phyloP scores from a whole-genome alignment of 2,113 vertebrate species.

The Atlantisia rogersi region DNA sequence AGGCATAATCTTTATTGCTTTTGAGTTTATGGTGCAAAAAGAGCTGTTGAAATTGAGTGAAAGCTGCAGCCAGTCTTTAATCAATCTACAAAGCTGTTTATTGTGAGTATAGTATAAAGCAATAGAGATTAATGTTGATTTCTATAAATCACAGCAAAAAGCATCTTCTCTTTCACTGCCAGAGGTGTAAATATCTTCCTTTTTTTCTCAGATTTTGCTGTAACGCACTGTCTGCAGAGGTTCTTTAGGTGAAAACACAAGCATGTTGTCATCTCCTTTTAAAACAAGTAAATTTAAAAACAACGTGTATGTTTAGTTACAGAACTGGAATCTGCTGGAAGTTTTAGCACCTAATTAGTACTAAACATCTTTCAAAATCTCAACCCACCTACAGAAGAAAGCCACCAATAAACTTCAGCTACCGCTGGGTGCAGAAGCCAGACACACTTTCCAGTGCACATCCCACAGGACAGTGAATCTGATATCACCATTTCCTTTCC shows the following conservation, averaged over 20 bases:
- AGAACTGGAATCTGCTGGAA: neutral
- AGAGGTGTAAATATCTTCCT: constrained; percentile 45
- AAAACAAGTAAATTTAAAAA: neutral
- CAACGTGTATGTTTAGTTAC: neutral
- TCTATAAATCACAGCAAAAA: constrained; percentile 61
- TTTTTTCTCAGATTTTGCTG: constrained; percentile 13
- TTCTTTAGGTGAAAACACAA: neutral
- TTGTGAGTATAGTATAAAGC: constrained; percentile 44
- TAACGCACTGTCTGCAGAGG: neutral
- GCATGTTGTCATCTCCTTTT: neutral
- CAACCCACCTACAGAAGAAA: neutral
- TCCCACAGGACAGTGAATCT: neutral
- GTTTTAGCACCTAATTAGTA: neutral
- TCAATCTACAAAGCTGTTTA: constrained; percentile 64
- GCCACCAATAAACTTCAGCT: neutral
- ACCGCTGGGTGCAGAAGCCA: neutral
- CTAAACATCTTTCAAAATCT: neutral
- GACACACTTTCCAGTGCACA: neutral
- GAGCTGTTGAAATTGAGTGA: constrained; percentile 62
- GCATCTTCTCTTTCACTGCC: constrained; percentile 31
- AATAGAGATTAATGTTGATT: constrained; percentile 54
- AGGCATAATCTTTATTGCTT: constrained; percentile 59
- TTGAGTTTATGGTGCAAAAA: constrained; percentile 61
- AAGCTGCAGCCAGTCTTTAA: constrained; percentile 58
- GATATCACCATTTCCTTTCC: neutral